Evolutionary conservation across 2,113 vertebrate genomes (phyloP), one percentile per base, ranked within the genome.

Genomic region (Addax nasomaculatus): DNA sequence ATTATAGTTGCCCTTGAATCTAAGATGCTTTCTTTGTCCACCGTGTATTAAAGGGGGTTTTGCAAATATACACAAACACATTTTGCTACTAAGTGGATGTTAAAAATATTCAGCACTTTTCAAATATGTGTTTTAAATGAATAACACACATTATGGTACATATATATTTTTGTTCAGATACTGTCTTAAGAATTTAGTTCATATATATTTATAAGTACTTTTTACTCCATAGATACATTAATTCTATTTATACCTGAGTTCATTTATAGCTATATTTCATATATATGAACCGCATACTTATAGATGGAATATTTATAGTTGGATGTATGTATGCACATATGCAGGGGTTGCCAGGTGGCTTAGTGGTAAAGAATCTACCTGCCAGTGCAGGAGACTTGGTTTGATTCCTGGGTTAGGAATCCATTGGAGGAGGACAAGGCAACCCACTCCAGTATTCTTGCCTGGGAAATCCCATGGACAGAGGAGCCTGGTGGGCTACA

Each of bases 1-100:
- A 15, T 96, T 97, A 85, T 67, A 78, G 36, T 79, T 95, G 89
- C 55, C 62, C 93, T 96, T 94, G 85, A 96, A 73, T 76, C 36
- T 93, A 80, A 90, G 91, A 83, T 94, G 57, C 3, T 95, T 93
- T 96, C 93, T 96, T 94, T 97, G 27, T 86, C 67, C 57, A 81
- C 49, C 64, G 6, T 85, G 6, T 94, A n/a, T 21, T 49, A 43
- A 96, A 76, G 60, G 30, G 83, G 87, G 43, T 84, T 85, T 78
- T 92, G 55, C 21, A 95, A 97, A 58, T 95, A 25, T 95, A 62
- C 89, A 85, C 92, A 97, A 97, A 62, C 21, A 47, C 58, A 13
- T 92, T 45, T 97, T 96, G 90, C 33, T 97, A 90, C 78, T 55
- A 96, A 79, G 23, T 3, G 6, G 19, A 25, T 83, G 17, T 45